Conservation (phyloP, 2,888 invertebrate species). For the Phaonia tiefii region DNA sequence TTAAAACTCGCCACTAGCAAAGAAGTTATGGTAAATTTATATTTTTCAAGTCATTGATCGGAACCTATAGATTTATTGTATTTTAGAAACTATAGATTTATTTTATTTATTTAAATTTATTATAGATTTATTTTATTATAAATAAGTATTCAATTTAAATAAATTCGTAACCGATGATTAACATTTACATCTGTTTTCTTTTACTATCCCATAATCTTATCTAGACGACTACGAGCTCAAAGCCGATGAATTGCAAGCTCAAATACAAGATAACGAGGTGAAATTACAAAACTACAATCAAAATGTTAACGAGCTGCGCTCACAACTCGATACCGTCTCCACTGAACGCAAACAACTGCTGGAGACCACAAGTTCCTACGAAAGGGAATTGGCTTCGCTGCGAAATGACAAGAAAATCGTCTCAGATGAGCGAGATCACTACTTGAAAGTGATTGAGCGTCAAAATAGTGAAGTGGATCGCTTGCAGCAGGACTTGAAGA, state of each 20-base stretch:
- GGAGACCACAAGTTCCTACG: conserved; percentile 84
- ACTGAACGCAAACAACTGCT: conserved; percentile 85
- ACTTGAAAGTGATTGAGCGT: conserved; percentile 86
- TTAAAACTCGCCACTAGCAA: too few relatives aligned
- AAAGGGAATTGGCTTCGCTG: conserved; percentile 85
- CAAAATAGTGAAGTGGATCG: conserved; percentile 88
- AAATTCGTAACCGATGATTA: too few relatives aligned
- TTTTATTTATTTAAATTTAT: too few relatives aligned
- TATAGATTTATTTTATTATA: too few relatives aligned
- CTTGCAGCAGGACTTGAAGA: conserved; percentile 85
- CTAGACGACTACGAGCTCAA: conserved; percentile 75
- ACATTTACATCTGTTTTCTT: too few relatives aligned
- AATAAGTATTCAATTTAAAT: too few relatives aligned
- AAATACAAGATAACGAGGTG: conserved; percentile 84
- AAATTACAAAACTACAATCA: conserved; percentile 84
- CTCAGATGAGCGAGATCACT: conserved; percentile 88
- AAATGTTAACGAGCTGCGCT: conserved; percentile 84
- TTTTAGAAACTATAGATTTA: too few relatives aligned
- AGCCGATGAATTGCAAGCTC: conserved; percentile 82
- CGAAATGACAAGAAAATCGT: conserved; percentile 87
- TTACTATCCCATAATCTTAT: too few relatives aligned
- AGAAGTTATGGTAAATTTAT: too few relatives aligned
- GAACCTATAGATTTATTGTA: too few relatives aligned
- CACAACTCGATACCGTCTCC: conserved; percentile 84
- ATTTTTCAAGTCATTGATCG: too few relatives aligned